These are phyloP conservation scores for Uria lomvia DNA, from an alignment of 2,113 vertebrate species.

Conservation along the genomic window DNA sequence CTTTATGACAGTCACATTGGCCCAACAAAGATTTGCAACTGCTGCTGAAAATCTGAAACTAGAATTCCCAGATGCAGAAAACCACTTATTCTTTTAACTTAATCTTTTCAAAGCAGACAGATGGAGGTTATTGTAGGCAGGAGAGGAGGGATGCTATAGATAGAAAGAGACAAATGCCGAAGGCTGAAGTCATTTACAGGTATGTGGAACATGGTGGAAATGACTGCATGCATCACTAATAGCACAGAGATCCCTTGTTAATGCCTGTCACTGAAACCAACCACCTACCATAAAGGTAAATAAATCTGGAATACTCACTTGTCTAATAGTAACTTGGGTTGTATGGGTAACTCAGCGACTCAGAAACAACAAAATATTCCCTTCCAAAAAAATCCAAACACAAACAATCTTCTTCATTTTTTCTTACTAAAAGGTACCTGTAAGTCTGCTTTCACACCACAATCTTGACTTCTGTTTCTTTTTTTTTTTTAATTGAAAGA, in stretches of 20 bases:
- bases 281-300: background rate
- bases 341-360: background rate
- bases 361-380: background rate
- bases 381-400: rapidly evolving
- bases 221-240: background rate
- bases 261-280: background rate
- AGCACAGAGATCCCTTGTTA: background rate
- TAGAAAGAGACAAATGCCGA: background rate
- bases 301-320: background rate
- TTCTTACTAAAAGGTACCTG: background rate
- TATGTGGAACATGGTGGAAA: background rate
- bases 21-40: background rate
- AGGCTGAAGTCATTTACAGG: background rate
- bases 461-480: background rate
- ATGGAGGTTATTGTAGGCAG: background rate
- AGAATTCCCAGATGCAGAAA: background rate
- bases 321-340: background rate
- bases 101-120: background rate
- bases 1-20: background rate
- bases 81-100: background rate
- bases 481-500: background rate
- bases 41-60: background rate
- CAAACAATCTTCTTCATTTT: background rate
- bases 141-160: background rate
- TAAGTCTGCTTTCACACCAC: background rate